Evolutionary conservation across 92 coral and sea anemone species (phyloP).

Genomic region (Nematostella vectensis): DNA sequence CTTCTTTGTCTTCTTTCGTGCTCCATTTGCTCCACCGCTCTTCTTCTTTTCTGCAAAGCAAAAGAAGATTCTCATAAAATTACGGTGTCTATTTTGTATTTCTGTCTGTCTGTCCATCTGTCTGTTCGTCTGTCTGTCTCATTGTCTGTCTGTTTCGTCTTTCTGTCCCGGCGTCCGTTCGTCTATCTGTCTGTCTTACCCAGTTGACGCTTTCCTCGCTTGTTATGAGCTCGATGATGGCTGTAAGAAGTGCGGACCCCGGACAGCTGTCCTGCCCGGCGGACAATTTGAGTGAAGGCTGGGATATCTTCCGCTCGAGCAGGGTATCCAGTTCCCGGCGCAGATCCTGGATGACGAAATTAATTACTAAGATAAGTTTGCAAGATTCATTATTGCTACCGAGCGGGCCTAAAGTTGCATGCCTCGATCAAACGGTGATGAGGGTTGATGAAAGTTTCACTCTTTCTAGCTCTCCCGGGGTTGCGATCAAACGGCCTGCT

Average conservation of each 20-base stretch:
- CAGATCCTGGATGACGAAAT: slow-evolving; percentile 53
- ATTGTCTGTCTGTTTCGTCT: no score
- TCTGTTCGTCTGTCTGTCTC: no score
- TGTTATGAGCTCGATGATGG: slow-evolving; percentile 92
- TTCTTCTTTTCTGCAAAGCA: slow-evolving; percentile 20
- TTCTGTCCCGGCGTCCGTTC: no score
- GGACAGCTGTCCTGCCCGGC: slow-evolving; percentile 20
- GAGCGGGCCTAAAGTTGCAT: no score
- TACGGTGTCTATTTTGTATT: no score
- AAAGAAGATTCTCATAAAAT: neutral
- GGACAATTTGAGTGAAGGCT: slow-evolving; percentile 66
- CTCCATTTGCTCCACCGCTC: slow-evolving; percentile 18
- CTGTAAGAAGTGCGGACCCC: slow-evolving; percentile 56
- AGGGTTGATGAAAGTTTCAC: no score
- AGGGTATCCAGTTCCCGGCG: slow-evolving; percentile 72
- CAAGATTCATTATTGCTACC: no score
- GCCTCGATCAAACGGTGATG: neutral
- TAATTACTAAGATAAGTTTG: neutral
- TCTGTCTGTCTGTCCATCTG: no score
- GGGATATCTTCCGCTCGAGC: slow-evolving; percentile 75
- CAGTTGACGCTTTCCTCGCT: slow-evolving; percentile 56
- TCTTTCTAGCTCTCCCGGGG: neutral
- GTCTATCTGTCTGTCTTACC: no score
- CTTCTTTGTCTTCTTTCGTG: no score
- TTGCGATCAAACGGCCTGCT: no score